These are phyloP conservation scores for Aricia artaxerxes DNA, from an alignment of 2,888 invertebrate species.

Conservation along the genomic window DNA sequence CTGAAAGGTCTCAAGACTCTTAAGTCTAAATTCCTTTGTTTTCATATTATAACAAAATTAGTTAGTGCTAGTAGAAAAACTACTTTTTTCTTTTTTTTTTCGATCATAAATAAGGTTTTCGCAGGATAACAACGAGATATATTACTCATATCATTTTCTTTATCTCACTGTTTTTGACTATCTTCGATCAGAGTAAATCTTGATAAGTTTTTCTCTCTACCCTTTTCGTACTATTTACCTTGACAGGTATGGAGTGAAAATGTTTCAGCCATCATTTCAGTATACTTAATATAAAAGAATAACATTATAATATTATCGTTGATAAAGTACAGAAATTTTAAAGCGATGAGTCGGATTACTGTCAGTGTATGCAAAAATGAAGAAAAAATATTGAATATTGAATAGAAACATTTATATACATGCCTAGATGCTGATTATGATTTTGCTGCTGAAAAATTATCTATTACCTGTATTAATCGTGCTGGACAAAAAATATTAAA, in stretches of 20 bases:
- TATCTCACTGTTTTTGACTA: background rate
- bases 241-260: background rate
- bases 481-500: background rate
- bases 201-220: background rate
- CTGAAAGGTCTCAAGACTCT: background rate
- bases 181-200: background rate
- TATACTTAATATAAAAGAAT: background rate
- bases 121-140: background rate
- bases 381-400: no score
- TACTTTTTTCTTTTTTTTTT: background rate
- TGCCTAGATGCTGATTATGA: no score
- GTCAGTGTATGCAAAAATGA: no score
- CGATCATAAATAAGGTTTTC: background rate
- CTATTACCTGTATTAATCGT: no score
- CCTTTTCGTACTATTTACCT: background rate
- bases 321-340: no score
- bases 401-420: no score
- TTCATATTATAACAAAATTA: background rate
- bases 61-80: background rate
- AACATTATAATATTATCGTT: no score
- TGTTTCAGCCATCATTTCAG: background rate
- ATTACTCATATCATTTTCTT: background rate
- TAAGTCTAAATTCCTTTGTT: background rate
- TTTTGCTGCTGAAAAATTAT: no score
- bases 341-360: no score